Base-by-base conservation (phyloP, 2,797 vertebrate genomes). In the Pristis pectinata region DNA sequence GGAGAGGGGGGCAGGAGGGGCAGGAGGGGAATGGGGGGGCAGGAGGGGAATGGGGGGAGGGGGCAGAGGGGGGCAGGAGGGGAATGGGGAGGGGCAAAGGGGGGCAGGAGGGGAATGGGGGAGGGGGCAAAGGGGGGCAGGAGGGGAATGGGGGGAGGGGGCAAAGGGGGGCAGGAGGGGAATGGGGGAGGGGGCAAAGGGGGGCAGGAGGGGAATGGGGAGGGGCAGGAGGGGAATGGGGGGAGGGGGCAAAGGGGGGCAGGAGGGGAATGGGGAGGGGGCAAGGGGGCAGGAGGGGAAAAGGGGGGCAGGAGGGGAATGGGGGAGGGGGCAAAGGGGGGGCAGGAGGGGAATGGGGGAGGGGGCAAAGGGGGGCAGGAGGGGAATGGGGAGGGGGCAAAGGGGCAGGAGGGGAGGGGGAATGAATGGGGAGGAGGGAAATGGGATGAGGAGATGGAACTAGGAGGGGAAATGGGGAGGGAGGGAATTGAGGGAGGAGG, bases 381-480 rank as follows among this genome's bases (percentile, higher is more conserved):
- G 6, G n/a, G 56, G 34, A 7, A 13, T 53, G n/a, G 72, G 76
- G 22, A 30, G 91, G 59, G 3, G 34, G 80, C 4, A 37, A 3
- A 59, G 27, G n/a, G n/a, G n/a, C n/a, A 30, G 61, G 37, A 15
- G 70, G 24, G 44, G 61, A 94, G 64, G 64, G 9, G 5, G 22
- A 61, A 95, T 94, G 95, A 30, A 70, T n/a, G n/a, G n/a, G n/a
- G n/a, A n/a, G n/a, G n/a, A n/a, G 61, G 5, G 59, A 59, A 61
- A 11, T 5, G 61, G 59, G 61, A 22, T 0, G n/a, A 93, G 34
- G 95, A 94, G 82, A n/a, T n/a, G 97, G 97, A 97, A 97, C 97
- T 97, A 97, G 80, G 94, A 34, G 3, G 98, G 98, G 59, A 98
- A 98, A 97, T 98, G 98, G 98, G 94, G 97, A 96, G n/a, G n/a